Base-by-base conservation (phyloP, 1,140 invertebrate species). In the Neodiprion fabricii region DNA sequence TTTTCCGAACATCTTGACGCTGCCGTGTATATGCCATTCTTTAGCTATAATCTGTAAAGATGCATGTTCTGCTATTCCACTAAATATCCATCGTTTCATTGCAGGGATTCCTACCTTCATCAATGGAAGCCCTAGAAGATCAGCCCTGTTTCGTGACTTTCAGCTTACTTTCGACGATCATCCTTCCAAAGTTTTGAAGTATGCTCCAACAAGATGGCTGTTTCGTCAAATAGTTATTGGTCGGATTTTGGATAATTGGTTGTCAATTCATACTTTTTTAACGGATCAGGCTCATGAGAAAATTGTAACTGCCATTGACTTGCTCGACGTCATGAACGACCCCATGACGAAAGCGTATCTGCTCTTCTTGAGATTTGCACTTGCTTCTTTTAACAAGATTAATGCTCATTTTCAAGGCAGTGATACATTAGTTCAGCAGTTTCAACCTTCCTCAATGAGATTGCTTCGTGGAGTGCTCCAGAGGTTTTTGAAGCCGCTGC, bases 21-120 rank as follows among this genome's bases (percentile, higher is more conserved):
- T 80, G 10, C 73, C 77, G 9, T 81, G 77, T 75, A 76, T 79
- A 11, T 81, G 78, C 68, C 77, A 83, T 77, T 81, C 77, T 17
- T 50, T 47, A 48, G 78, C 75, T 7, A 75, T 80, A 48, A 74
- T 79, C 74, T 77, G 79, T 21, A 72, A 73, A 53, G 75, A 75
- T 10, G 78, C 80, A 23, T 81, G 79, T 61, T 21, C 65, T 47
- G 71, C 17, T 17, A 17, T 17, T 17, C 0, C 17, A 17, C 17
- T 17, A 17, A 17, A 17, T 17, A 17, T 17, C 0, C 17, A 17
- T 17, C 17, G 17, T 17, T 17, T 17, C 17, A 17, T 17, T 17
- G 17, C 17, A 17, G 17, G 17, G 17, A 17, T 17, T 17, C 17
- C 17, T 17, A 17, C 17, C 17, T 17, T 17, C 17, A 17, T 17